A percentile compares a stretch with the other conserved stretches of the same genome.
These are phyloP conservation scores for Axis porcinus DNA, from an alignment of 2,113 vertebrate species.

Conservation along the genomic window DNA sequence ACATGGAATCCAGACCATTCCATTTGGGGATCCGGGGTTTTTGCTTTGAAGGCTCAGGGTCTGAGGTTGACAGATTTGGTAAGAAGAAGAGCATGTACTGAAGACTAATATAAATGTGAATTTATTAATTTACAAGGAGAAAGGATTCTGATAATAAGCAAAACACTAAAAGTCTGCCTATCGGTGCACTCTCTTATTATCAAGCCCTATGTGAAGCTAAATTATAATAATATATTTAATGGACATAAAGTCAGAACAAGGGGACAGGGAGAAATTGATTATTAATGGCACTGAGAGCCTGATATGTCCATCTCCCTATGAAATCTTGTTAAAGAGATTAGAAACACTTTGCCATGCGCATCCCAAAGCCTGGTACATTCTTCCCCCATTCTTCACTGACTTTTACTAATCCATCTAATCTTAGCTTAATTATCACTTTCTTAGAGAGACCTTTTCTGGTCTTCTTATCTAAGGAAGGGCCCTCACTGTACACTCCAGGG, in stretches of 20 bases:
- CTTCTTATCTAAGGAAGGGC: background rate
- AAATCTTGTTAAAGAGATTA: constrained; percentile 34
- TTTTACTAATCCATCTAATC: constrained; percentile 43
- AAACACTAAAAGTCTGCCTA: background rate
- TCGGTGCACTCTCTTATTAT: background rate
- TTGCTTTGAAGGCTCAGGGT: background rate
- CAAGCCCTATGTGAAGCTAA: background rate
- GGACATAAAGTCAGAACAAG: background rate
- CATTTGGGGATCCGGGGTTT: background rate
- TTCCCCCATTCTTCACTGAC: background rate
- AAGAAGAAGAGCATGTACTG: background rate
- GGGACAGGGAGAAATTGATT: background rate
- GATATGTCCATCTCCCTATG: background rate
- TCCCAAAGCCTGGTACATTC: constrained; percentile 19
- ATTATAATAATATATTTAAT: background rate
- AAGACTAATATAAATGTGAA: background rate
- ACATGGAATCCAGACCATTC: background rate
- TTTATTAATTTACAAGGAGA: background rate
- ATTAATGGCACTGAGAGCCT: background rate
- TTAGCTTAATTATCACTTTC: constrained; percentile 54
- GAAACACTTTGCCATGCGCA: background rate
- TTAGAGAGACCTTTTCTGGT: background rate
- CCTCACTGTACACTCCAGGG: background rate
- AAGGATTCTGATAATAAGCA: background rate
- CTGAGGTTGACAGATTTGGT: background rate